Base-by-base conservation (phyloP, 2,888 invertebrate species). In the Melinopterus prodromus region DNA sequence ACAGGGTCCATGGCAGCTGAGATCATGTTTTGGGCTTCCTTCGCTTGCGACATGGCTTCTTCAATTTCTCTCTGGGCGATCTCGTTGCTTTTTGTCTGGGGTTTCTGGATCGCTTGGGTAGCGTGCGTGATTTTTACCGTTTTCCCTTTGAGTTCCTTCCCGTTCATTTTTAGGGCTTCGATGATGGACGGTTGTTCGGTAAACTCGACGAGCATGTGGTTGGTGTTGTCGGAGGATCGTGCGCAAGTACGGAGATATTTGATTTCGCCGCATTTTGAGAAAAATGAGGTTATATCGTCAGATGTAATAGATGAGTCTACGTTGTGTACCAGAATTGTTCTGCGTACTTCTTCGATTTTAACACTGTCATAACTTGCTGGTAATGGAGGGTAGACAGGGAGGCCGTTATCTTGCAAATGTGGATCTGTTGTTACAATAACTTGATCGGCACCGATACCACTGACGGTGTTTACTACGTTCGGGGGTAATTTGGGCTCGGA, bases 41-140 rank as follows among this genome's bases (percentile, higher is more conserved):
- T 98, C 0, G 98, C 98, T 82, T 98, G 92, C 74, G 97, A 96
- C 98, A 99, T 98, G 0, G 98, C 98, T 88, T 98, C 98, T 88
- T 98, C 98, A 79, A 99, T 98, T 90, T 98, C 98, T 72, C 96
- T 93, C 86, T 98, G 97, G 0, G 98, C 98, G 0, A 97, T 98
- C 88, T 98, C 98, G 87, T 98, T 98, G 84, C 97, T 98, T 89
- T 98, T 98, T 0, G 97, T 96, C 88, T 97, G 97, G 0, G 98
- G 98, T 86, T 97, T 97, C 1, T 94, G 93, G 82, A 98, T 98
- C 0, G 97, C 95, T 87, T 97, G 97, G 1, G 95, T 97, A 0
- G 99, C 96, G 90, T 99, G 99, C 84, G 94, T 94, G 7, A 99
- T 94, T 90, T 93, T 91, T 3, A 92, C 85, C 6, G 88, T 86